Evolutionary conservation across 2,797 vertebrate species (phyloP).

Genomic region (Pipistrellus nathusii): DNA sequence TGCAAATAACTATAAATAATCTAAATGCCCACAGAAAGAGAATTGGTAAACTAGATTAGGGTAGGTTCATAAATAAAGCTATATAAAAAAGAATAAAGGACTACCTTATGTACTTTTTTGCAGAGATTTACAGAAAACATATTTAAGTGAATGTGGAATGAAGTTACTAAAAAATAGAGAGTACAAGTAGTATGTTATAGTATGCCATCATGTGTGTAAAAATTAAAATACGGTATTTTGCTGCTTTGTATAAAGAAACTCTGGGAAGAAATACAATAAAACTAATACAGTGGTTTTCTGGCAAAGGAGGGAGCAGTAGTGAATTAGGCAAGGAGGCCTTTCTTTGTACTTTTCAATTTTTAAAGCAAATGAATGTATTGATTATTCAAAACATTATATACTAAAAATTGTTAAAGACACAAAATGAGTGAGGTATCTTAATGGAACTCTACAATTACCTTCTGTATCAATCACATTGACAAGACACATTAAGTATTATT

Average conservation of each 20-base stretch:
- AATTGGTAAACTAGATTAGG: background rate
- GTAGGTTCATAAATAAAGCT: background rate
- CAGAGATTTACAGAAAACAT: background rate
- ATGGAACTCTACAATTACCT: background rate
- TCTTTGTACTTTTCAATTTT: background rate
- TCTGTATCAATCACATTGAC: background rate
- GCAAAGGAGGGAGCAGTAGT: background rate
- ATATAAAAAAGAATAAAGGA: background rate
- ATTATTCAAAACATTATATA: conserved; percentile 4
- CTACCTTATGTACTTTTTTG: background rate
- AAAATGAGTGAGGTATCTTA: background rate
- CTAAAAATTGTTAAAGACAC: conserved; percentile 11
- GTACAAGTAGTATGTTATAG: rapidly evolving
- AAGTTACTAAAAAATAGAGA: background rate
- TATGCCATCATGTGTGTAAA: background rate
- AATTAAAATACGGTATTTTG: background rate
- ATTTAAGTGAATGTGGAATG: background rate
- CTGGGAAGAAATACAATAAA: background rate
- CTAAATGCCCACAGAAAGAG: background rate
- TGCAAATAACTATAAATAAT: conserved; percentile 22
- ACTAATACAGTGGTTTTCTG: background rate
- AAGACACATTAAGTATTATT: background rate
- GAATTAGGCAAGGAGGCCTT: background rate
- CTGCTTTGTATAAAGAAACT: background rate
- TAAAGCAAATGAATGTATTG: background rate